Percentiles rank a stretch among this genome's conserved stretches.
These are phyloP conservation scores for Aurelia sp. DNA, from an alignment of 30 jellyfish, hydroid and myxozoan genomes.

Conservation along the genomic window DNA sequence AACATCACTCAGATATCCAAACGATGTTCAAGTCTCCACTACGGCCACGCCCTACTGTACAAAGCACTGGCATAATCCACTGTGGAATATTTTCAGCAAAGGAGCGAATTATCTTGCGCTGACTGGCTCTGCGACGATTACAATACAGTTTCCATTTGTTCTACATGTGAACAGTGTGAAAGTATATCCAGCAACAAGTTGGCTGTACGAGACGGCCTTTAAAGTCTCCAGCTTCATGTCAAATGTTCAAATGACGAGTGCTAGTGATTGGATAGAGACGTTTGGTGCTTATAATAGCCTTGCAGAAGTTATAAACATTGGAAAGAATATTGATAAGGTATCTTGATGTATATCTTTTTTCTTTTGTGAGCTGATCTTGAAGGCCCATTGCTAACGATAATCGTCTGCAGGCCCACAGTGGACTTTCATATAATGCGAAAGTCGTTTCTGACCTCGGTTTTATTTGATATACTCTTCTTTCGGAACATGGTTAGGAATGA, in stretches of 20 bases:
- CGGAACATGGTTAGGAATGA: too few species aligned
- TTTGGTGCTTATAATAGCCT: constrained; percentile 54
- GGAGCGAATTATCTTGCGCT: constrained; percentile 33
- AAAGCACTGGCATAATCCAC: neutral
- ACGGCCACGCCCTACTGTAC: constrained; percentile 40
- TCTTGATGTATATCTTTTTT: too few species aligned
- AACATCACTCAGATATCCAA: constrained; percentile 26
- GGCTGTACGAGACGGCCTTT: constrained; percentile 32
- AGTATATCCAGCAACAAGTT: constrained; percentile 23
- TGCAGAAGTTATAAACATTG: constrained; percentile 23
- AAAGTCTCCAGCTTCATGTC: constrained; percentile 33
- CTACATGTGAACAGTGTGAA: constrained; percentile 28
- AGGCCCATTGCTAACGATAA: too few species aligned
- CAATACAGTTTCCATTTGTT: constrained; percentile 27
- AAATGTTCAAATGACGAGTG: constrained; percentile 1
- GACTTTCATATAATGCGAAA: too few species aligned
- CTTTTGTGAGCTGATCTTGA: too few species aligned
- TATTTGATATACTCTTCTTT: too few species aligned
- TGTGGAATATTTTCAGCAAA: constrained; percentile 39
- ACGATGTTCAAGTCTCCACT: constrained; percentile 47
- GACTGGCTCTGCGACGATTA: constrained; percentile 32
- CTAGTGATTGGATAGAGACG: constrained; percentile 37
- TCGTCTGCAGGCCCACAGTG: too few species aligned
- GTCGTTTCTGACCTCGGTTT: too few species aligned
- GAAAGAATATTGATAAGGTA: constrained; percentile 54